Conservation (phyloP, 2,888 invertebrate genomes). For the Plutella xylostella region DNA sequence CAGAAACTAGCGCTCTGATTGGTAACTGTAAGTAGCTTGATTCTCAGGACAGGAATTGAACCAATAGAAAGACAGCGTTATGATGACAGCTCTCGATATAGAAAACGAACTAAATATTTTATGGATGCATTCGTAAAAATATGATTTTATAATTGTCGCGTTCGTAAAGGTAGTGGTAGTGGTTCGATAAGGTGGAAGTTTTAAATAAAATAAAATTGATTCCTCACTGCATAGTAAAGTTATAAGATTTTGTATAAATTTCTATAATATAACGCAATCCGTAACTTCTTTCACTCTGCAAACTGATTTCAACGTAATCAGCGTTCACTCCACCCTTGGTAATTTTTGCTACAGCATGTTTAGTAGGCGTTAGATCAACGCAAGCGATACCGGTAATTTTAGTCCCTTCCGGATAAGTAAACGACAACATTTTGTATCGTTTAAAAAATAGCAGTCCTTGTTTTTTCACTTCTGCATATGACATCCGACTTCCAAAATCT, state of each 20-base stretch:
- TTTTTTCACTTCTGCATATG: constrained; percentile 33
- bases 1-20: background rate
- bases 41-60: background rate
- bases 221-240: background rate
- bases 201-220: background rate
- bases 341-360: constrained; percentile 23
- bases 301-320: constrained; percentile 23
- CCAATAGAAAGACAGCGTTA: background rate
- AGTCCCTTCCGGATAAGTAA: constrained; percentile 29
- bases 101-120: background rate
- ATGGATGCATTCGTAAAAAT: background rate
- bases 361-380: constrained; percentile 26
- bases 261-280: constrained; percentile 23
- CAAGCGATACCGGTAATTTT: constrained; percentile 33
- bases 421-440: constrained; percentile 22
- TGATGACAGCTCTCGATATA: background rate
- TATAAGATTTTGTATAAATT: constrained; percentile 8
- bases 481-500: constrained; percentile 33
- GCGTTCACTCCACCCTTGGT: constrained; percentile 26
- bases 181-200: background rate
- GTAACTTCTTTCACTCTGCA: constrained; percentile 29
- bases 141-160: too few relatives aligned
- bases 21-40: background rate
- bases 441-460: constrained; percentile 31
- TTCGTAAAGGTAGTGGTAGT: too few relatives aligned